Evolutionary conservation across 2,797 vertebrate genomes (phyloP).

Genomic region (Danio aesculapii): DNA sequence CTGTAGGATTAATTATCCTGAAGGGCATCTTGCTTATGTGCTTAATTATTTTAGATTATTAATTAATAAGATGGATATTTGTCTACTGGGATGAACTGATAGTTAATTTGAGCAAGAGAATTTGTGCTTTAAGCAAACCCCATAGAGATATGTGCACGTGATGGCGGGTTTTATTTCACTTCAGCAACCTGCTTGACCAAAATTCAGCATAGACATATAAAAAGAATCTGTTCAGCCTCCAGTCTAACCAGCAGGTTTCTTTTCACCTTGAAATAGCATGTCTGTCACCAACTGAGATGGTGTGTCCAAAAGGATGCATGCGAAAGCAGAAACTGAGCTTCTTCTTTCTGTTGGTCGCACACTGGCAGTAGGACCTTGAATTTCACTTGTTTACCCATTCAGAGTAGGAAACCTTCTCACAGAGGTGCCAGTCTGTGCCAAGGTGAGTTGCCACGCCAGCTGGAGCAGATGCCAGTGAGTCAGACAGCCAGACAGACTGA

Average conservation of each 20-base stretch:
- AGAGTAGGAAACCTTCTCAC: constrained; percentile 47
- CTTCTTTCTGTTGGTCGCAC: neutral
- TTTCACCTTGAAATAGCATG: constrained; percentile 24
- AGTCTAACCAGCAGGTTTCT: neutral
- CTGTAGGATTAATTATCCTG: constrained; percentile 48
- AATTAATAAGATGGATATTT: constrained; percentile 49
- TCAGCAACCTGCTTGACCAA: neutral
- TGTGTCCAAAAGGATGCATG: constrained; percentile 3
- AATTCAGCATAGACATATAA: neutral
- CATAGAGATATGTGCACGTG: neutral
- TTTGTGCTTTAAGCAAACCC: neutral
- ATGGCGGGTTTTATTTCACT: no score
- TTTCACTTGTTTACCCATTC: constrained; percentile 19
- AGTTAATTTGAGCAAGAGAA: constrained; percentile 20
- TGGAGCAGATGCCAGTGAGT: constrained; percentile 50
- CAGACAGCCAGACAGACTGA: constrained; percentile 47
- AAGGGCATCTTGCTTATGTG: constrained; percentile 53
- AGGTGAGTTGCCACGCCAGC: constrained; percentile 49
- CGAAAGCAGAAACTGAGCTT: neutral
- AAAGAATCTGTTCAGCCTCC: neutral
- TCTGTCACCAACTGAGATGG: constrained; percentile 12
- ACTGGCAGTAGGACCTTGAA: constrained; percentile 37
- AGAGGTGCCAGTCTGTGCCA: constrained; percentile 51
- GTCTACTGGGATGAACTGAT: constrained; percentile 43
- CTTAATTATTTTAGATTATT: constrained; percentile 48